Evolutionary conservation across 2,888 invertebrate genomes (phyloP).

Genomic region (Athetis lepigone): DNA sequence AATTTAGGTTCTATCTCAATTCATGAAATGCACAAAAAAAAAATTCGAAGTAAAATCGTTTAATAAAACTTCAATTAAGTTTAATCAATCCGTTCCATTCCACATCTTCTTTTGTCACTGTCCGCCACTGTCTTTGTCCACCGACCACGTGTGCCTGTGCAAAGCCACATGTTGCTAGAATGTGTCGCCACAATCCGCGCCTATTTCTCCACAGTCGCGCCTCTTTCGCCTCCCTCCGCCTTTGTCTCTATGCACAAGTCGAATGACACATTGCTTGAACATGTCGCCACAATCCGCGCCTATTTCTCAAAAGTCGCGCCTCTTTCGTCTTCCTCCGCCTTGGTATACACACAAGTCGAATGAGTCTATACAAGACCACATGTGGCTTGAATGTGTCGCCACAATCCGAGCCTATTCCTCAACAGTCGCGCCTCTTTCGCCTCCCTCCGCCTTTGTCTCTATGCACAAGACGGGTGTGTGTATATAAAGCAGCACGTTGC

Average conservation of each 20-base stretch:
- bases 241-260: slow-evolving; percentile 69
- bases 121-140: too few species aligned
- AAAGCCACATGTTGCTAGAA: background rate
- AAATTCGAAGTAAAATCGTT: too few species aligned
- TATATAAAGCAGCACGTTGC: slow-evolving; percentile 77
- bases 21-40: too few species aligned
- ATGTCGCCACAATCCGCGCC: slow-evolving; percentile 79
- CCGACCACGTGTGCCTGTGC: too few species aligned
- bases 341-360: too few species aligned
- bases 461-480: slow-evolving; percentile 73
- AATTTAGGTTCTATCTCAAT: too few species aligned
- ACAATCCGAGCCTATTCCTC: slow-evolving; percentile 15
- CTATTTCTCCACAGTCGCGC: slow-evolving; percentile 24
- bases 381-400: background rate
- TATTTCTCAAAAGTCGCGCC: slow-evolving; percentile 27
- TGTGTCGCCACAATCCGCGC: background rate
- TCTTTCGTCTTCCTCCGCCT: too few species aligned
- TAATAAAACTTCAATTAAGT: too few species aligned
- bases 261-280: slow-evolving; percentile 74
- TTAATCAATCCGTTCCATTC: too few species aligned
- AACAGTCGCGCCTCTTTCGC: slow-evolving; percentile 28
- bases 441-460: slow-evolving; percentile 45
- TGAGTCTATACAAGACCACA: background rate
- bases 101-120: too few species aligned
- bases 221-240: slow-evolving; percentile 15